Evolutionary conservation across 2,113 vertebrate genomes (phyloP), one percentile per base, ranked within the genome.

Genomic region (Dicaeum eximium): DNA sequence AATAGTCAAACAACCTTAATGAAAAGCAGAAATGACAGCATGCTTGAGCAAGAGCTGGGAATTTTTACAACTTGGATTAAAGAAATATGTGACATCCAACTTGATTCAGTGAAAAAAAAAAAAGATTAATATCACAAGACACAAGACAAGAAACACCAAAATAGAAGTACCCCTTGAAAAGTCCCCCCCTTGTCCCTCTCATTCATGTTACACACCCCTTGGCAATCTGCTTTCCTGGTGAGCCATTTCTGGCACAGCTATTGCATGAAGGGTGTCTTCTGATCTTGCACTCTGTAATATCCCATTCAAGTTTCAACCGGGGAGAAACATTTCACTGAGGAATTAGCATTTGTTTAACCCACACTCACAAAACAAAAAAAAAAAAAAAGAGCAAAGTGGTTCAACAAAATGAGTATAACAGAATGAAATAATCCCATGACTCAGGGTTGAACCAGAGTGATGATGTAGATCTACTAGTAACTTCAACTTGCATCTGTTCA

Each of bases 231-330:
- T 90, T 80, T 83, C 75, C 64, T 83, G 51, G 58, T 83, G 69
- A 94, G 35, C 53, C 71, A 44, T 54, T 90, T 80, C 92, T 96
- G 81, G 82, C 67, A 47, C 58, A 88, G 62, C 66, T 72, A 3
- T 58, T 62, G 30, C 9, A 1, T 16, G 31, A 81, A 87, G 85
- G 92, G 87, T 73, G 74, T 81, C 77, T 95, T 94, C 85, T 82
- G 84, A 77, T 89, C 51, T 69, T 82, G 79, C 60, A 28, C 67
- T 82, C 81, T 77, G 87, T 84, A 94, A 94, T 10, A 70, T 58
- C 92, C 72, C 47, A 31, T 90, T 97, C 88, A 94, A 90, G 87
- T 96, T 96, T 73, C 93, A 88, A 96, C 87, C 94, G 37, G 75
- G 88, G 66, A 80, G 12, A 88, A 82, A 21, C 80, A 86, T 60